Evolutionary conservation across 2,888 invertebrate species (phyloP).

Genomic region (Lithophane semibrunnea): DNA sequence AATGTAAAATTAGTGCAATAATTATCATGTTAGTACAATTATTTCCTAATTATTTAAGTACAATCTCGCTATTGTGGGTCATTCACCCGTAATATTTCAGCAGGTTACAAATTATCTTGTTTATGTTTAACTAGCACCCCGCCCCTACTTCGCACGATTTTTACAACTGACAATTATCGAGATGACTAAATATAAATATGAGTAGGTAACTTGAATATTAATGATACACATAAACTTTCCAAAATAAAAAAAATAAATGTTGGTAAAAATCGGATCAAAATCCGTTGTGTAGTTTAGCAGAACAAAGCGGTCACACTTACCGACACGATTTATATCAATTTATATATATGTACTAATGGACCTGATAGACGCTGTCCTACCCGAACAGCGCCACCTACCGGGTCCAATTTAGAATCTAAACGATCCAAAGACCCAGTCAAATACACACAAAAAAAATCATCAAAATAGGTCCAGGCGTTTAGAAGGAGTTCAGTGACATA

Average conservation of each 20-base stretch:
- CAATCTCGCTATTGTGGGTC: background rate
- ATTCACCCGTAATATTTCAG: background rate
- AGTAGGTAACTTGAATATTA: background rate
- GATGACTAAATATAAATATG: background rate
- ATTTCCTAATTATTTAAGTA: background rate
- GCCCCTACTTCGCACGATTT: no score
- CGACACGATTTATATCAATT: background rate
- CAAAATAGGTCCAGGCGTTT: no score
- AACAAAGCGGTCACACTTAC: background rate
- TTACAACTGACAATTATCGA: background rate
- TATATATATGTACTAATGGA: background rate
- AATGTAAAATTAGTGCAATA: background rate
- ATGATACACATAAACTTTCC: no score
- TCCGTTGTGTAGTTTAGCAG: background rate
- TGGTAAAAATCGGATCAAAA: background rate
- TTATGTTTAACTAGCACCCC: background rate
- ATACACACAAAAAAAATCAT: no score
- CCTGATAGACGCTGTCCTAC: no score
- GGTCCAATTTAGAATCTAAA: no score
- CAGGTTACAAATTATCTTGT: background rate
- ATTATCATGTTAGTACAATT: background rate
- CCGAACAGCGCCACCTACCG: no score
- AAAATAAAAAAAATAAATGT: background rate
- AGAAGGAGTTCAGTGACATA: no score
- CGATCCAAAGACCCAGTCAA: no score